Base-by-base conservation (phyloP, 2,113 vertebrate species). In the Colius striatus region DNA sequence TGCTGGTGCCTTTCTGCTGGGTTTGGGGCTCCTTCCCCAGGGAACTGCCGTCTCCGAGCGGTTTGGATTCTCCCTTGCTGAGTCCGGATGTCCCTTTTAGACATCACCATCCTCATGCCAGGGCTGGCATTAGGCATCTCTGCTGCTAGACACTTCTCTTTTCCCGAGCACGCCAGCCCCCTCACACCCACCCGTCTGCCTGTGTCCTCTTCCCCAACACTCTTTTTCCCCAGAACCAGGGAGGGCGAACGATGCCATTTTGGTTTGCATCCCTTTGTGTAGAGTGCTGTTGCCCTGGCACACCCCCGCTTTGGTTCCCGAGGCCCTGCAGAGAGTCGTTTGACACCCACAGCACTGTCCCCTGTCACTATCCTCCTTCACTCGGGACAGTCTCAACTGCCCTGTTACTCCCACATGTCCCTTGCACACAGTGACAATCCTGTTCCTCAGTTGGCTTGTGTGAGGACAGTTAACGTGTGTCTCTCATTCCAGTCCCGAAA, bases 1-100 rank as follows among this genome's bases (percentile, higher is more conserved):
- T 8, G 18, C 2, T 9, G 36, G 10, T 51, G 8, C n/a, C 60
- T 41, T 32, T 29, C 32, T 22, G 14, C 60, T 8, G 48, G 38
- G 14, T 1, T 4, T 4, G 72, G 32, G 5, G 47, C 63, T 60
- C 29, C 13, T 62, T 80, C 43, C 55, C 32, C 23, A 5, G 3
- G 29, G 36, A 10, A 3, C 57, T 45, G 16, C 41, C 8, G 0
- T 51, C 29, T 23, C 45, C 1, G 1, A 43, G 9, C 6, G 0
- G 1, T 27, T 18, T 13, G 57, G 53, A 45, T 17, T 1, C 11
- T 9, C 21, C 10, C 22, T 11, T 12, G 38, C 25, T 0, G 4
- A 26, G 2, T 54, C 67, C 16, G 48, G 62, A 20, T 19, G 62
- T 60, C 21, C 34, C 30, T 32, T 29, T 17, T 20, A 18, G 23